Conservation (phyloP, 2,113 vertebrate genomes). For the Polyodon spathula region DNA sequence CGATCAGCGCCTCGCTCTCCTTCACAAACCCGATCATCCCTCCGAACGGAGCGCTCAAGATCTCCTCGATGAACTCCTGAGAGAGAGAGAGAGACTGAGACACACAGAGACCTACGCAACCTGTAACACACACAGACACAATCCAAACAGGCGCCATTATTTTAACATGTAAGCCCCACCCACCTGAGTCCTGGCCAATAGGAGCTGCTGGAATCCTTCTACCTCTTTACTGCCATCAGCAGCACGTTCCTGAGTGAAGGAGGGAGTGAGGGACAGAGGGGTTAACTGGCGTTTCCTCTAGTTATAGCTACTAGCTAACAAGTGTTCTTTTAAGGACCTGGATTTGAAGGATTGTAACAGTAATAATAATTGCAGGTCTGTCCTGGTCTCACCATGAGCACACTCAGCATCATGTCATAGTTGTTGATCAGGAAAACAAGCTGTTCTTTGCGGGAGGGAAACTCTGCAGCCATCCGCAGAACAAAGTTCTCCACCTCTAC, state of each 20-base stretch:
- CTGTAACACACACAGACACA: neutral
- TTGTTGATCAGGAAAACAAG: slow-evolving; percentile 94
- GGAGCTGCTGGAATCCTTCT: slow-evolving; percentile 84
- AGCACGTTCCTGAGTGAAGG: slow-evolving; percentile 67
- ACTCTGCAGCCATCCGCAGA: slow-evolving; percentile 85
- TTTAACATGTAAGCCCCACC: neutral
- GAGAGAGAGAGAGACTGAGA: slow-evolving; percentile 1
- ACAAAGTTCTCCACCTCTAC: slow-evolving; percentile 87
- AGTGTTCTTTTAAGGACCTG: too few relatives aligned
- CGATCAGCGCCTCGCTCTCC: slow-evolving; percentile 75
- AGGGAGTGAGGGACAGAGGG: slow-evolving; percentile 14
- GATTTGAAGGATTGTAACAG: too few relatives aligned
- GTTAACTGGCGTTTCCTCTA: too few relatives aligned
- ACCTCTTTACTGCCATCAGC: slow-evolving; percentile 88
- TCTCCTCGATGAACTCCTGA: slow-evolving; percentile 87
- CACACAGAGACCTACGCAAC: neutral
- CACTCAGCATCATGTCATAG: slow-evolving; percentile 89
- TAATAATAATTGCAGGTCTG: too few relatives aligned
- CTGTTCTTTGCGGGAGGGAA: slow-evolving; percentile 82
- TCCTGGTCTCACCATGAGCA: slow-evolving; percentile 66
- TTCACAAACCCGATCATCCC: slow-evolving; percentile 87
- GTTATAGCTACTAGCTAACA: too few relatives aligned
- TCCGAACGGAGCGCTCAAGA: slow-evolving; percentile 76
- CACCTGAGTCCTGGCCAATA: slow-evolving; percentile 78
- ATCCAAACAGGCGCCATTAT: neutral